Evolutionary conservation across 2,888 invertebrate species (phyloP).

Genomic region (Choreutis nemorana): DNA sequence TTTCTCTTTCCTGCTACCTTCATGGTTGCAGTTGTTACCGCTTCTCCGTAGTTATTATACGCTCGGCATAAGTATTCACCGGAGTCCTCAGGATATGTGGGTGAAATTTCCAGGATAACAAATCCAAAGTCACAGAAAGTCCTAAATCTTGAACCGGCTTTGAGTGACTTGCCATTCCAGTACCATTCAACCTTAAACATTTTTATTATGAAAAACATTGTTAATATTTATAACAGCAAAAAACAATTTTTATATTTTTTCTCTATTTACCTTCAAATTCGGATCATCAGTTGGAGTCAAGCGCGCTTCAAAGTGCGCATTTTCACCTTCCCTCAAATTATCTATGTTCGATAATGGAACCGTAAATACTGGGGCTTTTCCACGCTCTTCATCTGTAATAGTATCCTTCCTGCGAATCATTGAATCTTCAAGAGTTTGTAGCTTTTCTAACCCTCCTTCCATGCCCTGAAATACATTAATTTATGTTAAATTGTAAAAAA

Average conservation of each 20-base stretch:
- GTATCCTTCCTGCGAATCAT: conserved; percentile 80
- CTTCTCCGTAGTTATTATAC: conserved; percentile 88
- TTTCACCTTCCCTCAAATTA: conserved; percentile 89
- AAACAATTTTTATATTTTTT: too few species aligned
- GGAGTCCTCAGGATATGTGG: conserved; percentile 95
- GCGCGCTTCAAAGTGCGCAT: conserved; percentile 89
- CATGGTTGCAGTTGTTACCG: conserved; percentile 88
- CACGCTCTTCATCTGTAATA: conserved; percentile 75
- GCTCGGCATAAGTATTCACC: conserved; percentile 92
- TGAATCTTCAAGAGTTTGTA: conserved; percentile 91
- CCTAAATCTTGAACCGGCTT: conserved; percentile 91
- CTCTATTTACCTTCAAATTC: conserved; percentile 72
- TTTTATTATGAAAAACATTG: conserved; percentile 7
- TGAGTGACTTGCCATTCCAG: conserved; percentile 90
- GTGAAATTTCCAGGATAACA: conserved; percentile 96
- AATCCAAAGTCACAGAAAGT: conserved; percentile 98
- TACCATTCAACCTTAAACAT: conserved; percentile 84
- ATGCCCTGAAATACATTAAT: conserved; percentile 77
- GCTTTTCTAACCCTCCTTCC: conserved; percentile 94
- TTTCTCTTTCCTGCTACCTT: conserved; percentile 91
- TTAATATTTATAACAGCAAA: too few species aligned
- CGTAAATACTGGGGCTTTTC: conserved; percentile 90
- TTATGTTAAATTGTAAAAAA: not conserved
- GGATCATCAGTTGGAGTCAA: conserved; percentile 91
- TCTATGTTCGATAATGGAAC: conserved; percentile 88